Evolutionary conservation across 2,888 invertebrate species (phyloP), one percentile per base, ranked within the genome.

Genomic region (Agrochola lychnidis): DNA sequence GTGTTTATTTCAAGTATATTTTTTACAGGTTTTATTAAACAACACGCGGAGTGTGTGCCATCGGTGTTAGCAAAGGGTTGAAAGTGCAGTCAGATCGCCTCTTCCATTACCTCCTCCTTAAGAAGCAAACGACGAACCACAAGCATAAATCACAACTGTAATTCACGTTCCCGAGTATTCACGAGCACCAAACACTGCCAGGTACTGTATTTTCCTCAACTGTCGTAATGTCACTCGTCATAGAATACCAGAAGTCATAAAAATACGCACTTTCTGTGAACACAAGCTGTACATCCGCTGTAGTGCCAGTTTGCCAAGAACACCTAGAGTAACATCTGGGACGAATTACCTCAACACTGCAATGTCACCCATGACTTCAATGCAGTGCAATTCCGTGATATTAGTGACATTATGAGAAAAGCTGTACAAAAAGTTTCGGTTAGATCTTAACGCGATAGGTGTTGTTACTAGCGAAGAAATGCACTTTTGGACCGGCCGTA

Each of bases 101-200:
- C 62, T n/a, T n/a, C n/a, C n/a, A n/a, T n/a, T n/a, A n/a, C n/a
- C n/a, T n/a, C n/a, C 62, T 48, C 53, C 42, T 42, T 22, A 48
- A 70, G 40, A 45, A 72, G 64, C 0, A 64, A 63, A 53, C 53
- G 56, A 64, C 64, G 53, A 72, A 42, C 51, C 48, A 61, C 70
- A 70, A 61, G 61, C 61, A 70, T 61, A n/a, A n/a, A n/a, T 36
- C 36, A 9, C 6, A 19, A 48, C 61, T 10, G 16, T 56, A 64
- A 63, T 67, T 73, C 67, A 59, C 59, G 73, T 68, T 59, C 73
- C 73, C 36, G 73, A 73, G n/a, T 68, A 73, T 68, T 2, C 69
- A 40, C 59, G 73, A 73, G 73, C 73, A 51, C 40, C 73, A 66
- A 73, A 57, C 45, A 64, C 64, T 42, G 40, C 48, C 6, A 62